Evolutionary conservation across 2,113 vertebrate species (phyloP), one percentile per base, ranked within the genome.

Genomic region (Echinops telfairi): DNA sequence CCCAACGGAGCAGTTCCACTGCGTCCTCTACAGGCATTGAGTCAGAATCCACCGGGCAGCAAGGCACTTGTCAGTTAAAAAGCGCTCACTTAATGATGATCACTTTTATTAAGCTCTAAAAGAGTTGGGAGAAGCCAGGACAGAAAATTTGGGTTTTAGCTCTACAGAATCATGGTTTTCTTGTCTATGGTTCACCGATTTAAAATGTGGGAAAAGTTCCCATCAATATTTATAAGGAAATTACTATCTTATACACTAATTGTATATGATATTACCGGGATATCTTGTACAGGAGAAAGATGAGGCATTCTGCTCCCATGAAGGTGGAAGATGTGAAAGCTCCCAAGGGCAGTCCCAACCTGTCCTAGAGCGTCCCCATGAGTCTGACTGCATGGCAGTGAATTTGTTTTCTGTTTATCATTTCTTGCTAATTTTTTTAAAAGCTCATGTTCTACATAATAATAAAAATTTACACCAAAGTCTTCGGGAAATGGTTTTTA

Each of bases 61-160:
- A 71, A n/a, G 8, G 68, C 12, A 12, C 60, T 71, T 33, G 64
- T 27, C 33, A 17, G 70, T 71, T 71, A 71, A 33, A 33, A 71
- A 71, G 70, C 33, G n/a, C 23, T 40, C 22, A 66, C 8, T 70
- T 57, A 82, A 58, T 43, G 6, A 15, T 36, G 14, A 20, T 36
- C 91, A 83, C 20, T 70, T 89, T 47, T 53, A 70, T 36, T 87
- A 43, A 68, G 33, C 85, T 90, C 75, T 82, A 36, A 87, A 95
- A 64, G 68, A 0, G 73, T 71, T 70, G 3, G 20, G 20, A 62
- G 89, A 81, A 5, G 47, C 70, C 43, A 57, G n/a, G 20, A 16
- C 31, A 84, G 6, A 80, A 17, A 92, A 88, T 36, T 6, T 78
- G 86, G 64, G 27, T 19, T 93, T 86, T 86, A 84, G 11, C 83